Evolutionary conservation across 2,888 invertebrate genomes (phyloP).

Genomic region (Protonemura montana): DNA sequence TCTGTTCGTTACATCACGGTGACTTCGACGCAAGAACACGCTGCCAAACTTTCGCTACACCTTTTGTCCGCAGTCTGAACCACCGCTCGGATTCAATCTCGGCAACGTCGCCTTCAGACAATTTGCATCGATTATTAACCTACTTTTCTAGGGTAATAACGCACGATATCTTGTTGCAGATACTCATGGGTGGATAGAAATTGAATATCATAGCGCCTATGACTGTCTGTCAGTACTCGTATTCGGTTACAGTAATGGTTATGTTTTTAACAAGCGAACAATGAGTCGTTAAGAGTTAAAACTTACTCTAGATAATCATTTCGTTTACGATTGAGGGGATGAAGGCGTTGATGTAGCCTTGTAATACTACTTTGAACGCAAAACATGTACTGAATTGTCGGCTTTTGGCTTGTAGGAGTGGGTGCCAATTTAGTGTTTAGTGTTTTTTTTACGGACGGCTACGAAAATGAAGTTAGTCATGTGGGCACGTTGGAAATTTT

Average conservation of each 20-base stretch:
- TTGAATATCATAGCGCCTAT: background rate
- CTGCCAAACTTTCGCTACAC: background rate
- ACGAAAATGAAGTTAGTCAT: background rate
- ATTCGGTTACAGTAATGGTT: background rate
- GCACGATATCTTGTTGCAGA: background rate
- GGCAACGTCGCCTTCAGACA: background rate
- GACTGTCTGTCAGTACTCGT: background rate
- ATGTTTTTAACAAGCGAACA: background rate
- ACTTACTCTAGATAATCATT: background rate
- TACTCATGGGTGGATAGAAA: background rate
- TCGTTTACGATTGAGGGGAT: background rate
- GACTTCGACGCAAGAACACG: background rate
- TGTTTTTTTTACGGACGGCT: too few relatives aligned
- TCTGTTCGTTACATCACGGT: background rate
- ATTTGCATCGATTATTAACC: constrained; percentile 5
- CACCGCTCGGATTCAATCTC: background rate
- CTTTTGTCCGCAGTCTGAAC: background rate
- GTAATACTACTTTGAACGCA: too few relatives aligned
- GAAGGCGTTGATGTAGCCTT: background rate
- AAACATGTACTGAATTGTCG: too few relatives aligned
- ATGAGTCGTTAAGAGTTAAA: background rate
- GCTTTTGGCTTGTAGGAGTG: too few relatives aligned
- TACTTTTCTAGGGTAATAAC: background rate
- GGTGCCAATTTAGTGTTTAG: too few relatives aligned
- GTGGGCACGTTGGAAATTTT: background rate